Percentiles rank a stretch among this genome's conserved stretches.
phyloP scores from a whole-genome alignment of 2,113 vertebrate species.

The Sander vitreus region DNA sequence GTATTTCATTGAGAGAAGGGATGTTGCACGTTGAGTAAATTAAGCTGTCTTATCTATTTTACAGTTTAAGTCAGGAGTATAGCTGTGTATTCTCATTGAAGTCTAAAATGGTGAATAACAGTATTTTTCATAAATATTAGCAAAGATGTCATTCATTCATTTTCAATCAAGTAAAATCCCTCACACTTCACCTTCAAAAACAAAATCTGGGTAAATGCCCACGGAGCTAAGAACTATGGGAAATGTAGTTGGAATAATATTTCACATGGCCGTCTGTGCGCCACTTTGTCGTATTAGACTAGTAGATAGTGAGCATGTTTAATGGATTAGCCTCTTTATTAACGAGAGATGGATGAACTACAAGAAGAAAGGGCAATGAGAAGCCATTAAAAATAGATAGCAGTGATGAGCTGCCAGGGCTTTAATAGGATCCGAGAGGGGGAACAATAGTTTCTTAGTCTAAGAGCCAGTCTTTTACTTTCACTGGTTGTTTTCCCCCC shows the following conservation, averaged over 20 bases:
- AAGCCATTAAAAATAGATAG: slow-evolving; percentile 80
- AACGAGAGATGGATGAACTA: slow-evolving; percentile 75
- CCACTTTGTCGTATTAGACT: slow-evolving; percentile 53
- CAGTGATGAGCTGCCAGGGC: slow-evolving; percentile 62
- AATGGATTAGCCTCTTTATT: slow-evolving; percentile 77
- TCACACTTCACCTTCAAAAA: background rate
- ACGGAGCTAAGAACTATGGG: slow-evolving; percentile 47
- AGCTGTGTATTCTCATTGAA: slow-evolving; percentile 29
- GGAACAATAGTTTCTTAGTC: slow-evolving; percentile 52
- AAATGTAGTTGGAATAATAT: slow-evolving; percentile 53
- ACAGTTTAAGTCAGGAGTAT: slow-evolving; percentile 34
- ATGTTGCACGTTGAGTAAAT: slow-evolving; percentile 42
- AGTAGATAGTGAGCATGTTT: slow-evolving; percentile 71
- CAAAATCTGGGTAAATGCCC: background rate
- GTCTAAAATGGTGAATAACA: background rate
- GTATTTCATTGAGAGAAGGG: slow-evolving; percentile 38
- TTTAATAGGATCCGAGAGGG: slow-evolving; percentile 67
- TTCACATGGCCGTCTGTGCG: slow-evolving; percentile 51
- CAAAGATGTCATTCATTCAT: background rate
- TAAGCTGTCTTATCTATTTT: slow-evolving; percentile 16
- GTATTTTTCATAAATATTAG: background rate
- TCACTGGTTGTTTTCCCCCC: slow-evolving; percentile 36
- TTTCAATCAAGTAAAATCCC: background rate
- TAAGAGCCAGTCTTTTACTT: slow-evolving; percentile 45
- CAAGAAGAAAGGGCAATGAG: slow-evolving; percentile 75